Percentiles rank a stretch among this genome's conserved stretches.
Evolutionary conservation across 1,140 invertebrate genomes (phyloP).

Genomic region (Scaptodrosophila lebanonensis): DNA sequence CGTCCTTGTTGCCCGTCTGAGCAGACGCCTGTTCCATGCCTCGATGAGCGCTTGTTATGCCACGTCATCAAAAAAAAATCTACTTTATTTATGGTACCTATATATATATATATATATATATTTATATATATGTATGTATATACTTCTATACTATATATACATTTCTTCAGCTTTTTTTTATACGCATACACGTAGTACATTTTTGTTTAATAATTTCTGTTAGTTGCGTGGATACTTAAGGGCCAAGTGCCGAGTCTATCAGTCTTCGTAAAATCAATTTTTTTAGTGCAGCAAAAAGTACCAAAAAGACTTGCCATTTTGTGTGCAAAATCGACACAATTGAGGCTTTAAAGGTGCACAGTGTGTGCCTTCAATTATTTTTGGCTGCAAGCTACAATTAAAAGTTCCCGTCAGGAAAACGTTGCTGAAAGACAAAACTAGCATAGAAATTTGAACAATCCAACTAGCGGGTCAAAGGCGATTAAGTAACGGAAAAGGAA

Average conservation of each 20-base stretch:
- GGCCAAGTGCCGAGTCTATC: too few relatives aligned
- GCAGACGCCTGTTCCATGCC: slow-evolving; percentile 8
- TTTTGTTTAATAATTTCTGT: slow-evolving; percentile 17
- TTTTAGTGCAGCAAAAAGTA: slow-evolving; percentile 5
- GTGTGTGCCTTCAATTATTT: too few relatives aligned
- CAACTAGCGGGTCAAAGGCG: slow-evolving; percentile 49
- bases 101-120: slow-evolving; percentile 24
- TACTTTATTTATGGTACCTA: background rate
- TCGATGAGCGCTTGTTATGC: slow-evolving; percentile 35
- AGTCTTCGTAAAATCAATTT: slow-evolving; percentile 56
- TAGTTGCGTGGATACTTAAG: too few relatives aligned
- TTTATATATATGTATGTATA: slow-evolving; percentile 9
- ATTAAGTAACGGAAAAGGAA: slow-evolving; percentile 46
- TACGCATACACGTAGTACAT: slow-evolving; percentile 11
- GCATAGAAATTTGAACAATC: too few relatives aligned
- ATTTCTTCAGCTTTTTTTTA: slow-evolving; percentile 7
- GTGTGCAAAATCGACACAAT: slow-evolving; percentile 5
- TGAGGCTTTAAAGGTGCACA: too few relatives aligned
- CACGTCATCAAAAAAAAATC: slow-evolving; percentile 37
- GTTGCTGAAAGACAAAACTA: slow-evolving; percentile 46
- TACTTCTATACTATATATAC: too few relatives aligned
- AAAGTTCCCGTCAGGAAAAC: slow-evolving; percentile 36
- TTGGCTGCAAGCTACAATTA: too few relatives aligned
- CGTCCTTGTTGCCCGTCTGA: slow-evolving; percentile 17
- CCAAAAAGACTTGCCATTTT: background rate